Evolutionary conservation across 2,888 invertebrate species (phyloP).

Genomic region (Pterostichus niger): DNA sequence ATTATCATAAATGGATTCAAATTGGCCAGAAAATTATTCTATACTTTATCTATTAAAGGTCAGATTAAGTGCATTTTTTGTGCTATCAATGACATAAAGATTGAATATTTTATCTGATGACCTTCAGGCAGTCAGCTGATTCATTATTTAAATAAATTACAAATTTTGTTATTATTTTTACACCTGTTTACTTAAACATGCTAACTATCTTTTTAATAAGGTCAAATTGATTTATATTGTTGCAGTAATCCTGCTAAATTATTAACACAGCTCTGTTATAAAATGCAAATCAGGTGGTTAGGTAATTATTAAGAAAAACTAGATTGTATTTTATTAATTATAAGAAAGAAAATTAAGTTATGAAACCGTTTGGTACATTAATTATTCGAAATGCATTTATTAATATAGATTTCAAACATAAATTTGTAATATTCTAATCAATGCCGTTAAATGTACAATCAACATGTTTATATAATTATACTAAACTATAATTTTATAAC

Average conservation of each 20-base stretch:
- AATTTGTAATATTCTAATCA: too few relatives aligned
- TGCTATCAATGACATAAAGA: slow-evolving; percentile 23
- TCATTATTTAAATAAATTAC: slow-evolving; percentile 7
- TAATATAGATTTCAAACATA: too few relatives aligned
- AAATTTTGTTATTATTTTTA: not conserved
- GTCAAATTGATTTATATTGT: not conserved
- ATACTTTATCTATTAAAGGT: slow-evolving; percentile 14
- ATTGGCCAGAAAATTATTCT: slow-evolving; percentile 35
- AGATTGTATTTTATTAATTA: too few relatives aligned
- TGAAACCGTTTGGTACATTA: too few relatives aligned
- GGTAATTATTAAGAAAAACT: too few relatives aligned
- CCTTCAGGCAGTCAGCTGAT: slow-evolving; percentile 49
- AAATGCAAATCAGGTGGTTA: too few relatives aligned
- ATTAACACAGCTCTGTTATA: not conserved
- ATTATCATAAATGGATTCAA: slow-evolving; percentile 23
- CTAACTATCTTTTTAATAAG: not conserved
- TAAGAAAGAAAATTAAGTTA: too few relatives aligned
- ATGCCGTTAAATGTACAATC: too few relatives aligned
- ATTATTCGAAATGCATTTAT: too few relatives aligned
- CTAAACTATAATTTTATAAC: too few relatives aligned
- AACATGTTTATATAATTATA: too few relatives aligned
- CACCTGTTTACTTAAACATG: not conserved
- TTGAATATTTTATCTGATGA: slow-evolving; percentile 13
- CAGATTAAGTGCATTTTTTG: slow-evolving; percentile 19
- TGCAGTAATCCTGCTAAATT: not conserved